Conservation (phyloP, 2,797 vertebrate genomes). For the Prionace glauca region DNA sequence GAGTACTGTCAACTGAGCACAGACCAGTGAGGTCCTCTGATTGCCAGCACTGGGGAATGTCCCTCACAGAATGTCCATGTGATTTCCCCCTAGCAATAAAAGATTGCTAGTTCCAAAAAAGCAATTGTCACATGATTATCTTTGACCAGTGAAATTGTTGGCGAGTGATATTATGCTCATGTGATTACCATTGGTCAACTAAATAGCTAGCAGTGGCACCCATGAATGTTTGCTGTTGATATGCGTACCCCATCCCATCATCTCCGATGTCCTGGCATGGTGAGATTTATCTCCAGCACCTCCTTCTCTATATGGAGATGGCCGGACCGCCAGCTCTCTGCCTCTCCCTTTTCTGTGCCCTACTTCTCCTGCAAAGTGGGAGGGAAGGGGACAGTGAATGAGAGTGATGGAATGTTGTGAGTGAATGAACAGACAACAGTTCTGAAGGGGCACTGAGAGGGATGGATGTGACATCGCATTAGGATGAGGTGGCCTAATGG, state of each 20-base stretch:
- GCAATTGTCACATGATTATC: neutral
- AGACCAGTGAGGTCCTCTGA: no score
- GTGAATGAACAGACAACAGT: neutral
- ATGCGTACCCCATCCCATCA: neutral
- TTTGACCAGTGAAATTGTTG: neutral
- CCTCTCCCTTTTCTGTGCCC: no score
- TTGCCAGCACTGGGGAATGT: neutral
- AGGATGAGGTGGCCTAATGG: no score
- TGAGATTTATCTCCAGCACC: neutral
- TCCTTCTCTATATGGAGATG: neutral
- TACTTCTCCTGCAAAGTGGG: neutral
- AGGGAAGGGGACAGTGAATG: neutral
- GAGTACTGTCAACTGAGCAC: neutral
- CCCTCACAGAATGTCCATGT: neutral
- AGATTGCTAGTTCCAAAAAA: neutral
- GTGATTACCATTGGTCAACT: neutral
- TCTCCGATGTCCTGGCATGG: neutral
- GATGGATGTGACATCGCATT: neutral
- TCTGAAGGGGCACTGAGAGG: neutral
- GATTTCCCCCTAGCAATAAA: neutral
- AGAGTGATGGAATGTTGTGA: neutral
- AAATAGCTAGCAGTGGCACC: neutral
- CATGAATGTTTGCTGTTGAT: neutral
- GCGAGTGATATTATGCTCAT: no score
- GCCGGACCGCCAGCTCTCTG: no score